Conservation (phyloP, 2,797 vertebrate species). For the Limosa lapponica region DNA sequence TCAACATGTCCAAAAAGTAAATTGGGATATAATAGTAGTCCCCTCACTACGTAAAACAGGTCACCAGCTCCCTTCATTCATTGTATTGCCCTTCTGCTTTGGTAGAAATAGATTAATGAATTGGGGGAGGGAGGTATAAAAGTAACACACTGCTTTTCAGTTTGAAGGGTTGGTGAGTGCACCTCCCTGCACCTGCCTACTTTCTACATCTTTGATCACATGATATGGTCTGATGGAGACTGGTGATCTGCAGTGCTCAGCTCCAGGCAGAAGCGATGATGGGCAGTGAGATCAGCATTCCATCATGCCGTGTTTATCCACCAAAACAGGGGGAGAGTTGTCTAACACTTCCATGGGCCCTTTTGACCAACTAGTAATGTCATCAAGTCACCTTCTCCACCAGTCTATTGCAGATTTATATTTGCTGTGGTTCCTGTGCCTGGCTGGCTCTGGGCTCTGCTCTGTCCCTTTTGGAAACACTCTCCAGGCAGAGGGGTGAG, state of each 20-base stretch:
- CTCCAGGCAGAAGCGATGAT: neutral
- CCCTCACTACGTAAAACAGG: neutral
- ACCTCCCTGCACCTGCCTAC: neutral
- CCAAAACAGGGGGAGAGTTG: neutral
- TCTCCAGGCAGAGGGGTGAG: neutral
- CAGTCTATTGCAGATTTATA: neutral
- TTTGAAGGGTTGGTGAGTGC: neutral
- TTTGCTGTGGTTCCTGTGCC: neutral
- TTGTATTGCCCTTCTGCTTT: neutral
- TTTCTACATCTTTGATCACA: neutral
- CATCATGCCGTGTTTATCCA: neutral
- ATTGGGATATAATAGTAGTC: neutral
- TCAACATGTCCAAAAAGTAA: neutral
- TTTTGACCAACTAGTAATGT: neutral
- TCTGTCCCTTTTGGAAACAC: neutral
- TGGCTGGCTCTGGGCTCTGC: neutral
- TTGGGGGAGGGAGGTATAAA: neutral
- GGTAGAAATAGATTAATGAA: neutral
- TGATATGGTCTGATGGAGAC: neutral
- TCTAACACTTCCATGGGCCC: no score
- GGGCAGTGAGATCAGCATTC: neutral
- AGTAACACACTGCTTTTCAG: neutral
- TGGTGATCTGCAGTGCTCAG: neutral
- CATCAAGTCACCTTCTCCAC: neutral
- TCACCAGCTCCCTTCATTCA: neutral